Percentiles rank a stretch among this genome's conserved stretches.
These are phyloP conservation scores for Indicator maculatus DNA, from an alignment of 2,113 vertebrate genomes.

Conservation along the genomic window DNA sequence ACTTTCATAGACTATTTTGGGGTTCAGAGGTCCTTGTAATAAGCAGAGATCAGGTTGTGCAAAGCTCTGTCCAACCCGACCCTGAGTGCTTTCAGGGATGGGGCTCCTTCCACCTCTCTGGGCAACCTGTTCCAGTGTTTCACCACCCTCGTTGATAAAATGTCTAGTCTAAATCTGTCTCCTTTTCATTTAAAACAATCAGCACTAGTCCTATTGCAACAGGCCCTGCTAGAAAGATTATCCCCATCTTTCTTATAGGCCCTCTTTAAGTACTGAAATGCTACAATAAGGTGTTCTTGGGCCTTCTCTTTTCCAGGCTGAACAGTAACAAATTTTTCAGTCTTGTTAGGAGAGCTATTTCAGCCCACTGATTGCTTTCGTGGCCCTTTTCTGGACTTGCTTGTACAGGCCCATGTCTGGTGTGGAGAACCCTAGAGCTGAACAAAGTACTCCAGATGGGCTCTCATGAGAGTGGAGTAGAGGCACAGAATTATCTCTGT, in stretches of 20 bases:
- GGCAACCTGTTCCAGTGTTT: background rate
- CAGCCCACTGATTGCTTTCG: background rate
- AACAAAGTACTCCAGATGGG: background rate
- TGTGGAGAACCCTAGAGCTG: background rate
- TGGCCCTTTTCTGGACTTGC: background rate
- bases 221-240: background rate
- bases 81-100: background rate
- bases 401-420: background rate
- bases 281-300: background rate
- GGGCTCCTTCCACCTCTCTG: background rate
- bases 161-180: background rate
- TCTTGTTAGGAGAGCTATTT: background rate
- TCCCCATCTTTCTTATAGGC: background rate
- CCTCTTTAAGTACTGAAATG: background rate
- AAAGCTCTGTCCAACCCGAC: background rate
- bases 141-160: background rate
- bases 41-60: background rate
- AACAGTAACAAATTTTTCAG: background rate
- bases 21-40: too few relatives aligned
- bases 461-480: background rate
- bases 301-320: background rate
- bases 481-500: background rate
- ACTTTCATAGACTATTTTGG: too few relatives aligned
- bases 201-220: background rate
- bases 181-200: background rate